Conservation (phyloP, 2,113 vertebrate genomes). For the Festucalex cinctus region DNA sequence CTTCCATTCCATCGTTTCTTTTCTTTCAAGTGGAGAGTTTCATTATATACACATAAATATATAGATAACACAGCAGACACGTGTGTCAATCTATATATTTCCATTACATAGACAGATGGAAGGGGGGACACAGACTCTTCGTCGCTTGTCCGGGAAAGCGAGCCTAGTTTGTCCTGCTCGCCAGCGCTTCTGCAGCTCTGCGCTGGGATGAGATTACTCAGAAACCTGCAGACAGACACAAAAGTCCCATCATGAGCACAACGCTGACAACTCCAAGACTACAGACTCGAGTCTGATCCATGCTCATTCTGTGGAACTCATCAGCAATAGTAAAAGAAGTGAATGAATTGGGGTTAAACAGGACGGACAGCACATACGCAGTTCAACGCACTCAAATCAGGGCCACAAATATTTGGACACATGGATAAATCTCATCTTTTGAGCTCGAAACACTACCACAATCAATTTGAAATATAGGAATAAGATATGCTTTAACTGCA, state of each 20-base stretch:
- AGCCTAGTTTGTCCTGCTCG: slow-evolving; percentile 55
- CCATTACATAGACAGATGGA: slow-evolving; percentile 78
- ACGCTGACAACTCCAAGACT: neutral
- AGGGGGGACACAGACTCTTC: slow-evolving; percentile 67
- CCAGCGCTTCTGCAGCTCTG: slow-evolving; percentile 78
- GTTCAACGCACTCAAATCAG: neutral
- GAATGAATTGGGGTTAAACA: too few species aligned
- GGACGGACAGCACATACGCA: too few species aligned
- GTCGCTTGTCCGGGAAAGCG: slow-evolving; percentile 58
- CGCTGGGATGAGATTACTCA: slow-evolving; percentile 73
- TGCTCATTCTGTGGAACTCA: neutral
- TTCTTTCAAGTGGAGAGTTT: slow-evolving; percentile 65
- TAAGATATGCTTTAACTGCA: too few species aligned
- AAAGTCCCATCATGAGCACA: neutral
- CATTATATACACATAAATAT: slow-evolving; percentile 80
- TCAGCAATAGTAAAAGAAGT: too few species aligned
- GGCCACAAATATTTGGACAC: too few species aligned
- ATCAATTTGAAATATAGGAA: too few species aligned
- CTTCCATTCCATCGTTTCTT: slow-evolving; percentile 50
- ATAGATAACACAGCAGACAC: slow-evolving; percentile 73
- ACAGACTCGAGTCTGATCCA: neutral
- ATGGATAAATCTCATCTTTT: too few species aligned
- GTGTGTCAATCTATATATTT: slow-evolving; percentile 74
- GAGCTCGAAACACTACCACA: too few species aligned
- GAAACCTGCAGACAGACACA: slow-evolving; percentile 70